Conservation (phyloP, 2,888 invertebrate species). For the Hanleya hanleyi region DNA sequence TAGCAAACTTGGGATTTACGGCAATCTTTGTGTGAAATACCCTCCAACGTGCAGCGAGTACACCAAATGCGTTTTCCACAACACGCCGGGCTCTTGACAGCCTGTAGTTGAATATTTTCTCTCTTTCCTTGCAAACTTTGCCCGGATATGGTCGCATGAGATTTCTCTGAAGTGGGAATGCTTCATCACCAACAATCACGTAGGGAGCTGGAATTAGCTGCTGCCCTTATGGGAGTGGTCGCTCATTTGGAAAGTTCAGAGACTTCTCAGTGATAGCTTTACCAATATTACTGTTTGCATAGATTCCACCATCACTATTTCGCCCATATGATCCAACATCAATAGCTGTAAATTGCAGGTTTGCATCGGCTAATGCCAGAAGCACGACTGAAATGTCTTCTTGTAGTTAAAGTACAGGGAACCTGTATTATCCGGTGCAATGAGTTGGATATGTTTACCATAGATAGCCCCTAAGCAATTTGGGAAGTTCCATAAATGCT, state of each 20-base stretch:
- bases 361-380: conserved; percentile 56
- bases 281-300: conserved; percentile 16
- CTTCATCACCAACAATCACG: conserved; percentile 48
- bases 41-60: conserved; percentile 2
- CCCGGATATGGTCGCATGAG: conserved; percentile 28
- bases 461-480: conserved; percentile 13
- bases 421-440: background rate
- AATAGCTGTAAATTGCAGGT: conserved; percentile 66
- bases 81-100: conserved; percentile 3
- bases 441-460: conserved; percentile 14
- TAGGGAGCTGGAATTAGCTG: conserved; percentile 20
- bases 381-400: conserved; percentile 45
- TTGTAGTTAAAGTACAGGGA: conserved; percentile 13
- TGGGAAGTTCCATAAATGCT: conserved; percentile 22
- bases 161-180: conserved; percentile 44
- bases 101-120: conserved; percentile 20
- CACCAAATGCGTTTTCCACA: conserved; percentile 1
- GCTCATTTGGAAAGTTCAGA: conserved; percentile 5
- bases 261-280: background rate
- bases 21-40: background rate
- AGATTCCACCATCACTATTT: conserved; percentile 63
- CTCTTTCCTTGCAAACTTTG: background rate
- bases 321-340: conserved; percentile 65
- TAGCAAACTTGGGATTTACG: background rate
- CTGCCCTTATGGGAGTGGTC: conserved; percentile 24